Conservation (phyloP, 2,113 vertebrate species). For the Callorhinus ursinus region DNA sequence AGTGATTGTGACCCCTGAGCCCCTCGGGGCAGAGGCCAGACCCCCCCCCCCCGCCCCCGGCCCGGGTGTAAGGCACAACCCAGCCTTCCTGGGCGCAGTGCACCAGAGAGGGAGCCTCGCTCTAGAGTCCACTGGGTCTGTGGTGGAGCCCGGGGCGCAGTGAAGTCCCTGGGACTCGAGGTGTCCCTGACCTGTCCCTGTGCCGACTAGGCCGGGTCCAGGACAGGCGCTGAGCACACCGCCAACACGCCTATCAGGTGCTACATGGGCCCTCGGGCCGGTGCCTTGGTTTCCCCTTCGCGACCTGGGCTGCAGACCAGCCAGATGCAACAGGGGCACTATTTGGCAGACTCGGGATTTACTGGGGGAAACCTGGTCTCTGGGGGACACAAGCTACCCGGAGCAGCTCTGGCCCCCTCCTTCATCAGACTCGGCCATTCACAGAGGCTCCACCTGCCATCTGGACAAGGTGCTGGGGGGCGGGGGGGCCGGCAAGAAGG, state of each 20-base stretch:
- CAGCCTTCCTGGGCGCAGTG: background rate
- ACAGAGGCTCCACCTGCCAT: conserved; percentile 30
- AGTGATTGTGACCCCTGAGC: background rate
- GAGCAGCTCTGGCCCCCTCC: background rate
- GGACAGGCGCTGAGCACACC: background rate
- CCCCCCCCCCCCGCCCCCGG: background rate
- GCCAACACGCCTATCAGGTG: background rate
- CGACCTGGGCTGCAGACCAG: background rate
- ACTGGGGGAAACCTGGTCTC: too few species aligned
- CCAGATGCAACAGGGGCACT: accelerated
- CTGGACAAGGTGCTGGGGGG: background rate
- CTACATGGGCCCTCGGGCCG: accelerated
- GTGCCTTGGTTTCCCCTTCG: background rate
- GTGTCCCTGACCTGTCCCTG: accelerated
- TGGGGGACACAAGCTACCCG: background rate
- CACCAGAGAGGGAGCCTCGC: too few species aligned
- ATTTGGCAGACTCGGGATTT: accelerated
- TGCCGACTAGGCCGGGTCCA: accelerated
- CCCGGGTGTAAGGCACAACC: background rate
- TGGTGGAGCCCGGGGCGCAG: background rate
- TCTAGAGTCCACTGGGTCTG: too few species aligned
- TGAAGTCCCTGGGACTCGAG: background rate
- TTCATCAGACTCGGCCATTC: conserved; percentile 22
- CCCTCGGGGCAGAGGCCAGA: background rate
- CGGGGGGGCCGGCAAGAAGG: background rate